Evolutionary conservation across 2,797 vertebrate genomes (phyloP), one percentile per base, ranked within the genome.

Genomic region (Coluber constrictor): DNA sequence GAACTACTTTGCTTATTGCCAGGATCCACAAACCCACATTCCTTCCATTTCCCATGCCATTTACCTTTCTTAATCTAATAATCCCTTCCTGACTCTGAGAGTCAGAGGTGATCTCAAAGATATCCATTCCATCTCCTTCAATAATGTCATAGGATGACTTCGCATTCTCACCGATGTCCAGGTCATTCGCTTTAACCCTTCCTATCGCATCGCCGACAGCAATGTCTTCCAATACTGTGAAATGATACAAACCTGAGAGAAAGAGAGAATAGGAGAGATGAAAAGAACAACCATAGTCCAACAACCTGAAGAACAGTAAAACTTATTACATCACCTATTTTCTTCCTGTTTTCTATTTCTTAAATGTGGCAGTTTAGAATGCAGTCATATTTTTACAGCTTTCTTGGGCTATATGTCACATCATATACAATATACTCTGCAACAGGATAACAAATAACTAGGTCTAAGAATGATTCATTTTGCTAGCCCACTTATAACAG

Each of bases 151-250:
- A 99, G 0, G 98, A 98, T 0, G 99, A 99, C 95, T 98, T 99
- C 32, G 98, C 98, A 74, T 99, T 99, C 92, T 99, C 99, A 4
- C 99, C 99, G 32, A 98, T 98, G 96, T 99, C 99, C 95, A 98
- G 97, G 92, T 99, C 99, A 10, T 98, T 99, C 57, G 99, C 99
- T 95, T 98, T 99, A 94, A 99, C 98, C 92, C 98, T 98, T 95
- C 99, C 99, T 51, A 99, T 98, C 5, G 98, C 97, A 86, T 99
- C 98, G 56, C 98, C 99, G 9, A 98, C 96, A 57, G 97, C 97
- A 56, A 99, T 97, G 94, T 99, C 98, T 97, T 99, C 99, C 4
- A 98, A 98, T 93, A 99, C 98, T 88, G 98, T 98, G 97, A 99
- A 99, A 97, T 99, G 99, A 90, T 99, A 99, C 47, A 99, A 97